A percentile compares a stretch with the other conserved stretches of the same genome.
These are phyloP conservation scores for Tinamus guttatus DNA, from an alignment of 2,113 vertebrate genomes.

Conservation along the genomic window DNA sequence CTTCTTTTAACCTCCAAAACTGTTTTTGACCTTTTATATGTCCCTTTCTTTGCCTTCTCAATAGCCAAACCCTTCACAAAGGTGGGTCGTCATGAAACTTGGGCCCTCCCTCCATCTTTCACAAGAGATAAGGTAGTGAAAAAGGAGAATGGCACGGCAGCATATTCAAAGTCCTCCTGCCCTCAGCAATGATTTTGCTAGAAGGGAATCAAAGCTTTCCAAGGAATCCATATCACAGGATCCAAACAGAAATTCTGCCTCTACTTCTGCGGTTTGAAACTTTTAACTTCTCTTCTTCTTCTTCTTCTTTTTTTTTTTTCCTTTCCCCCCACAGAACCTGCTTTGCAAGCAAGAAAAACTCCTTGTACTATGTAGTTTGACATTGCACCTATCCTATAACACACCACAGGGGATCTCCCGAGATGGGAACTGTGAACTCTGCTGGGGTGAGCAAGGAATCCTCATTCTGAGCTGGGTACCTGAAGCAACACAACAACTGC, in stretches of 20 bases:
- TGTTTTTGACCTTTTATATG: neutral
- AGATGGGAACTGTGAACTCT: neutral
- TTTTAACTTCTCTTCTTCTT: neutral
- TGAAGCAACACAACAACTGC: neutral
- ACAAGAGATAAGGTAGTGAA: neutral
- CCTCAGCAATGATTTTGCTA: accelerated
- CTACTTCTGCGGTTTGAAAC: neutral
- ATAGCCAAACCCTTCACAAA: neutral
- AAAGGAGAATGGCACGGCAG: neutral
- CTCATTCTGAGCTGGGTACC: neutral
- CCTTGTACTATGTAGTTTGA: neutral
- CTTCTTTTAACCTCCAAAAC: neutral
- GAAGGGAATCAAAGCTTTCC: neutral
- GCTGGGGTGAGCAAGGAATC: neutral
- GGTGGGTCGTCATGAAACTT: neutral
- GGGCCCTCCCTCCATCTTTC: accelerated
- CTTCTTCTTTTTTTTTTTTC: neutral
- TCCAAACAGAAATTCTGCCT: neutral
- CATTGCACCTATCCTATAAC: neutral
- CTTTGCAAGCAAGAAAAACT: neutral
- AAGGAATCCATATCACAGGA: neutral
- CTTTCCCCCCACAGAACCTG: neutral
- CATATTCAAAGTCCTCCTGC: neutral
- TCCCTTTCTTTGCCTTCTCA: neutral
- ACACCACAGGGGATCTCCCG: neutral